A percentile compares a stretch with the other conserved stretches of the same genome.
Evolutionary conservation across 2,113 vertebrate genomes (phyloP).

Genomic region (Dicrurus megarhynchus): DNA sequence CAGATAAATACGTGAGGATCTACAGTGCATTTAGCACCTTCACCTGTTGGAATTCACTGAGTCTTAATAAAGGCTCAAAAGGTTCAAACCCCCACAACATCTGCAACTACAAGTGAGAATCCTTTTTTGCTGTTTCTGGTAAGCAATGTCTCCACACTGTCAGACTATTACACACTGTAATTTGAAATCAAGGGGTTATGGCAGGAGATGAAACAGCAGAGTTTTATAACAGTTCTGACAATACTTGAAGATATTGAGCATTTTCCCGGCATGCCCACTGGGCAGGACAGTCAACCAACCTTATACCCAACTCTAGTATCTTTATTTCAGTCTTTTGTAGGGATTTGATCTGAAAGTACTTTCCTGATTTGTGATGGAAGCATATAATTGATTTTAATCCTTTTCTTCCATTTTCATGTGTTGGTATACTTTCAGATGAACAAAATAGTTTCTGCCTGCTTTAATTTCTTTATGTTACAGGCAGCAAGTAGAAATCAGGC

Average conservation of each 20-base stretch:
- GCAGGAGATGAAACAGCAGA: background rate
- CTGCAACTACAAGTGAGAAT: background rate
- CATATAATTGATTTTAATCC: background rate
- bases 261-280: background rate
- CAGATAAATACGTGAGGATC: background rate
- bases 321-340: background rate
- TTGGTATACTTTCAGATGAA: background rate
- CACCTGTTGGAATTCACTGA: background rate
- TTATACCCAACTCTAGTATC: background rate
- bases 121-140: background rate
- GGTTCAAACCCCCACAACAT: background rate
- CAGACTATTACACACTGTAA: background rate
- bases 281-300: background rate
- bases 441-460: background rate
- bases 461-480: slow-evolving; percentile 25
- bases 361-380: background rate
- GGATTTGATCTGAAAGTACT: background rate
- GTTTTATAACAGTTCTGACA: background rate
- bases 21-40: background rate
- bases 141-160: background rate
- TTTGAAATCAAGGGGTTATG: background rate
- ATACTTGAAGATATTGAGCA: background rate
- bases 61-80: background rate
- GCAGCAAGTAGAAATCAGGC: background rate
- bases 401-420: background rate